Conservation (phyloP, 2,113 vertebrate genomes). For the Callionymus lyra region DNA sequence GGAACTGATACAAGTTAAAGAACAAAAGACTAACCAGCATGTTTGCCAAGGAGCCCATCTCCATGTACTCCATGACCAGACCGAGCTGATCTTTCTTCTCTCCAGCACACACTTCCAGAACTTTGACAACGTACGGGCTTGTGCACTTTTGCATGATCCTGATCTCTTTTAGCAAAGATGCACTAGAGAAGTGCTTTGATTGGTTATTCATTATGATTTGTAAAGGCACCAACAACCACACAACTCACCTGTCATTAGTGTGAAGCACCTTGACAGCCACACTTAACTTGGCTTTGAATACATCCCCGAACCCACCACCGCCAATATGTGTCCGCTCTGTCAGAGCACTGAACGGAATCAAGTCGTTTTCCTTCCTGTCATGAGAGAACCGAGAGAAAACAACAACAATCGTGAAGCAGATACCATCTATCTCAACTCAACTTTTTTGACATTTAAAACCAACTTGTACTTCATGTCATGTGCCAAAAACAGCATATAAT, state of each 20-base stretch:
- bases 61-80: conserved; percentile 76
- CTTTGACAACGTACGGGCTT: conserved; percentile 46
- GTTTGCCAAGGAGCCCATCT: conserved; percentile 66
- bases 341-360: conserved; percentile 32
- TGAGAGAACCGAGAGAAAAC: too few species aligned
- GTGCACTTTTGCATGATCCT: conserved; percentile 50
- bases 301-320: conserved; percentile 62
- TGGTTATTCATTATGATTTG: background rate
- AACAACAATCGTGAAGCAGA: too few species aligned
- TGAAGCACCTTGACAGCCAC: conserved; percentile 52
- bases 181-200: conserved; percentile 21
- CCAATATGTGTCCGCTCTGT: conserved; percentile 35
- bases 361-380: too few species aligned
- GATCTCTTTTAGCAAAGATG: conserved; percentile 41
- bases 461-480: too few species aligned
- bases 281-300: conserved; percentile 55
- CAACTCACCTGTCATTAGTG: conserved; percentile 42
- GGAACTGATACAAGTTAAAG: too few species aligned
- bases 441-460: too few species aligned
- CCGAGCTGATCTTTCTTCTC: conserved; percentile 23
- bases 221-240: too few species aligned
- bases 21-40: conserved; percentile 43
- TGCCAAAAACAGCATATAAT: too few species aligned
- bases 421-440: too few species aligned
- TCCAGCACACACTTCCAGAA: conserved; percentile 42